These are phyloP conservation scores for Hypselothyrea guttata DNA, from an alignment of 2,888 invertebrate genomes.

Conservation along the genomic window DNA sequence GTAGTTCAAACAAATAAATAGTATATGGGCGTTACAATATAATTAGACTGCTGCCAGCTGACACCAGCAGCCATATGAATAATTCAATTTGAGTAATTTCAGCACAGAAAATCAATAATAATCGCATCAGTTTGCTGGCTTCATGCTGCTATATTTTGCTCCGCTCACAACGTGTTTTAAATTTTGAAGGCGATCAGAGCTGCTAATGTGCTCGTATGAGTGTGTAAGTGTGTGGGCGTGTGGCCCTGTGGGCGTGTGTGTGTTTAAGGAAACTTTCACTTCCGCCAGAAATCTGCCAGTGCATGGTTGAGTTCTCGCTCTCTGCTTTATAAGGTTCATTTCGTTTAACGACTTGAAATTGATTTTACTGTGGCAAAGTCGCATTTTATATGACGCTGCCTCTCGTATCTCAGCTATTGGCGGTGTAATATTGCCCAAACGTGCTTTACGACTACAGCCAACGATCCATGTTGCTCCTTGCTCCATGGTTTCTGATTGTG, in stretches of 20 bases:
- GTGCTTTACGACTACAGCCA: conserved; percentile 68
- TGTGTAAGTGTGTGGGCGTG: conserved; percentile 1
- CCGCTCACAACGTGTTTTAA: conserved; percentile 43
- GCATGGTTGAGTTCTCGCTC: conserved; percentile 24
- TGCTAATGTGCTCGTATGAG: conserved; percentile 40
- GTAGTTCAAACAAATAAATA: conserved; percentile 26
- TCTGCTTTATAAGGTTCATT: conserved; percentile 71
- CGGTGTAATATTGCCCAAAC: conserved; percentile 70
- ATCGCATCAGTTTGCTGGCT: no score
- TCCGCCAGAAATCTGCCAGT: conserved; percentile 29
- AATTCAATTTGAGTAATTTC: conserved; percentile 62
- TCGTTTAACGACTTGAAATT: conserved; percentile 79
- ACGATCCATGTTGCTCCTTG: conserved; percentile 50
- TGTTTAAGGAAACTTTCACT: conserved; percentile 37
- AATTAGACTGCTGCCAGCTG: conserved; percentile 15
- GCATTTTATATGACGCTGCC: conserved; percentile 59
- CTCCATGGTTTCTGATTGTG: conserved; percentile 34
- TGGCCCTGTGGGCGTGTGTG: conserved; percentile 4
- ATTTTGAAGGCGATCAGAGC: conserved; percentile 41
- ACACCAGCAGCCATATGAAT: conserved; percentile 41
- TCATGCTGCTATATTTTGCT: conserved; percentile 10
- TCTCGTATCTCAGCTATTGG: conserved; percentile 48
- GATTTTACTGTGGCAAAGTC: conserved; percentile 73
- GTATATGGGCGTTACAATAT: conserved; percentile 21
- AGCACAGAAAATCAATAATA: conserved; percentile 65